Conservation (phyloP, 2,113 vertebrate species). For the Parus major region DNA sequence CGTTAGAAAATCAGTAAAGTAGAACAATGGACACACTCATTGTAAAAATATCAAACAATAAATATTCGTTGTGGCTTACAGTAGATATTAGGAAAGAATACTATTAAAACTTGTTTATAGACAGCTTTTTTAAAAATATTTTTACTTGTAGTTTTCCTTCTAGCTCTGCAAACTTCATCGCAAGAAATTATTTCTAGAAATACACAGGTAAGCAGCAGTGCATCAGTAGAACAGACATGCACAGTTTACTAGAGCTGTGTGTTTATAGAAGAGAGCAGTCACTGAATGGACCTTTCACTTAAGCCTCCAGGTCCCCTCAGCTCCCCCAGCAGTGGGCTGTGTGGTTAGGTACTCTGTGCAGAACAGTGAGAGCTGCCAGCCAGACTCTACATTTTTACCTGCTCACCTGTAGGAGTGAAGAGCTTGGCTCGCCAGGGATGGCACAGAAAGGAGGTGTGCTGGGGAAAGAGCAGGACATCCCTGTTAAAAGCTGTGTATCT, state of each 20-base stretch:
- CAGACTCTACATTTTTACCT: not conserved
- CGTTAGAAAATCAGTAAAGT: not conserved
- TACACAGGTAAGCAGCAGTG: not conserved
- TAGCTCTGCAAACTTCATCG: fast-evolving
- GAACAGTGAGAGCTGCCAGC: not conserved
- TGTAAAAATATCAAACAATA: not conserved
- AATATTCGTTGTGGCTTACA: not conserved
- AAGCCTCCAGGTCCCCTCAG: not conserved
- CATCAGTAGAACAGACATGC: not conserved
- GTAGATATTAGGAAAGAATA: not conserved
- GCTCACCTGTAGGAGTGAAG: not conserved
- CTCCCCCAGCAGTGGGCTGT: not conserved
- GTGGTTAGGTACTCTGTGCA: not conserved
- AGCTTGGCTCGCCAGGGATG: not conserved
- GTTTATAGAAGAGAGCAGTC: not conserved
- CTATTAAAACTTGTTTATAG: not conserved
- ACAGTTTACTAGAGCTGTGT: not conserved
- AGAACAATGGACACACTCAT: not conserved
- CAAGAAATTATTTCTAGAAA: not conserved
- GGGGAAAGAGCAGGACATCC: not conserved
- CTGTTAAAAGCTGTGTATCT: slow-evolving; percentile 9
- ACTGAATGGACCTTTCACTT: not conserved
- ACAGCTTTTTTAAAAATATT: not conserved
- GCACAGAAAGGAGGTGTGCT: not conserved
- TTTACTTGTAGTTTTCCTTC: not conserved